Evolutionary conservation across 1,140 invertebrate species (phyloP).

Genomic region (Aricia agestis): DNA sequence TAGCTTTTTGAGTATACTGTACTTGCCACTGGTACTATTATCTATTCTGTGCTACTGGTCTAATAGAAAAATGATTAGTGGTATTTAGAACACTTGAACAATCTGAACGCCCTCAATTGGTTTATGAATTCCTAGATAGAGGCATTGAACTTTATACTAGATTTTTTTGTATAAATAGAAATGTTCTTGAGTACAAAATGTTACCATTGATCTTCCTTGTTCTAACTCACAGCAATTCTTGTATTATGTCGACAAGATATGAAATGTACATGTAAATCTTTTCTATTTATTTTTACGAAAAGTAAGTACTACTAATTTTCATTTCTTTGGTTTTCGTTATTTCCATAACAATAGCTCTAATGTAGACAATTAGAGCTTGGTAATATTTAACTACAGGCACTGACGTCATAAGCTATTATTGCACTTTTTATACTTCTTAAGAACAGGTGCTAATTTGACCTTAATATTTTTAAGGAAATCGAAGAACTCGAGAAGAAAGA

Average conservation of each 20-base stretch:
- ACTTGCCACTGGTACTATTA: no score
- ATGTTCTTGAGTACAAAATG: background rate
- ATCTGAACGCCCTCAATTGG: slow-evolving; percentile 1
- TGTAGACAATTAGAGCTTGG: no score
- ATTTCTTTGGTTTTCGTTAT: no score
- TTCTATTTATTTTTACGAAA: no score
- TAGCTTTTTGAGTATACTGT: no score
- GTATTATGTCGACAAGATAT: no score
- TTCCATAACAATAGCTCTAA: no score
- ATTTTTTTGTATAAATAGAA: slow-evolving; percentile 8
- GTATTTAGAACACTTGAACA: background rate
- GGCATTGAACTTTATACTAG: slow-evolving; percentile 4
- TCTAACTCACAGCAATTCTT: background rate
- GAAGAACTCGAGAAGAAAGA: background rate
- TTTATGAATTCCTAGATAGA: background rate
- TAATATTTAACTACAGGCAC: no score
- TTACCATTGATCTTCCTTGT: background rate
- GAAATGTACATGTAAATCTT: no score
- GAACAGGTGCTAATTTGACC: background rate
- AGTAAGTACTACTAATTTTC: no score
- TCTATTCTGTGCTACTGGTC: background rate
- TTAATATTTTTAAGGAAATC: background rate
- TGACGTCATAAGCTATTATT: no score
- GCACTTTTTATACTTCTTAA: background rate
- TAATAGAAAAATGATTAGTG: background rate